These are phyloP conservation scores for Acronicta psi DNA, from an alignment of 2,888 invertebrate genomes.

Conservation along the genomic window DNA sequence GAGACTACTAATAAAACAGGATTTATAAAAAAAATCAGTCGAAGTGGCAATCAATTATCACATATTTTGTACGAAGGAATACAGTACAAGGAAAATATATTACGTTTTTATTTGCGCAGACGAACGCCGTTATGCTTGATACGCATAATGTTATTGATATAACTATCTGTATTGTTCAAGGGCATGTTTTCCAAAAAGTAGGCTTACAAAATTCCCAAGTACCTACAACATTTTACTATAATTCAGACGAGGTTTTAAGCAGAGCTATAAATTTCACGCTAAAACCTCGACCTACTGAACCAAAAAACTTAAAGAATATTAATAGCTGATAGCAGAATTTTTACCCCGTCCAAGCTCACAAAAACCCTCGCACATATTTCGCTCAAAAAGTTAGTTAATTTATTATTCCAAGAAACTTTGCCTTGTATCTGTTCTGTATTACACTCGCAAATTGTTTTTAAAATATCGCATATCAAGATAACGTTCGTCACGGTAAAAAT, in stretches of 20 bases:
- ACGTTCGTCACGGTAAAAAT: slow-evolving; percentile 49
- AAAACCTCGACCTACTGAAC: slow-evolving; percentile 39
- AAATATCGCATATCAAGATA: slow-evolving; percentile 79
- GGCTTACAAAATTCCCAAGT: too few species aligned
- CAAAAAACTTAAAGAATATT: slow-evolving; percentile 51
- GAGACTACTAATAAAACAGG: too few species aligned
- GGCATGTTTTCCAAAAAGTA: too few species aligned
- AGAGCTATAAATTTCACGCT: slow-evolving; percentile 30
- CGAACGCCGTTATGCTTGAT: too few species aligned
- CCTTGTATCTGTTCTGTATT: slow-evolving; percentile 59
- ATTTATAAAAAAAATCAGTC: too few species aligned
- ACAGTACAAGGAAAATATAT: too few species aligned
- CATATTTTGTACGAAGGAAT: too few species aligned
- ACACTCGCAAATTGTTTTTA: slow-evolving; percentile 76
- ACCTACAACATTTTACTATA: not conserved
- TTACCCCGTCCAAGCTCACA: slow-evolving; percentile 48
- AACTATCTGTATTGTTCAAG: too few species aligned
- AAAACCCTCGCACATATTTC: slow-evolving; percentile 55
- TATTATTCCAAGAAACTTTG: slow-evolving; percentile 64
- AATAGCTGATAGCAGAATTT: slow-evolving; percentile 54
- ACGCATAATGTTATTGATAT: too few species aligned
- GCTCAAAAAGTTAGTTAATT: slow-evolving; percentile 65
- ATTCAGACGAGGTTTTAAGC: not conserved
- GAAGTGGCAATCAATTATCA: too few species aligned
- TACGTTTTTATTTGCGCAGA: too few species aligned